Conservation (phyloP, 2,113 vertebrate genomes). For the Pseudonaja textilis region DNA sequence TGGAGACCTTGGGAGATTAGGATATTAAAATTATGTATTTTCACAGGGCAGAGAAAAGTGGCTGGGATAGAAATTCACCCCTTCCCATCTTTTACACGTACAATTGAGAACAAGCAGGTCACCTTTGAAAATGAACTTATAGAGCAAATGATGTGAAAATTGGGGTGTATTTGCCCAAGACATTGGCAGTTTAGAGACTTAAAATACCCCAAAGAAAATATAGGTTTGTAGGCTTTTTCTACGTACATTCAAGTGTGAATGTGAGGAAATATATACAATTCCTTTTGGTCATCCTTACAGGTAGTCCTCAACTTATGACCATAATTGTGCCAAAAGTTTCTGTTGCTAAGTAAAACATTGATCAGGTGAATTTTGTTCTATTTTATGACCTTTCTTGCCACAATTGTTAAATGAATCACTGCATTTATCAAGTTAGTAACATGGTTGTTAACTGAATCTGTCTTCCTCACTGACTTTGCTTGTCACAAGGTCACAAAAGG, state of each 20-base stretch:
- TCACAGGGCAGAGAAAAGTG: not conserved
- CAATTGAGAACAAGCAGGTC: not conserved
- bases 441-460: too few relatives aligned
- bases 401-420: too few relatives aligned
- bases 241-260: not conserved
- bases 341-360: too few relatives aligned
- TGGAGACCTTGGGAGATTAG: slow-evolving; percentile 12
- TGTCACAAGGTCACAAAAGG: too few relatives aligned
- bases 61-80: not conserved
- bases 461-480: too few relatives aligned
- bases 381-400: too few relatives aligned
- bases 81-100: not conserved
- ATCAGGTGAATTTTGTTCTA: too few relatives aligned
- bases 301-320: not conserved
- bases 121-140: not conserved
- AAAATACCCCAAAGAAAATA: not conserved
- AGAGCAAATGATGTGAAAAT: not conserved
- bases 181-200: not conserved
- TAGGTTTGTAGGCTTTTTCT: not conserved
- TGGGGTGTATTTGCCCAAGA: not conserved
- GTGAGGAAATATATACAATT: not conserved
- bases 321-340: not conserved
- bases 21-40: slow-evolving; percentile 27
- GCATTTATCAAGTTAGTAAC: too few relatives aligned
- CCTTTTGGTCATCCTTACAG: not conserved